Conservation (phyloP, 2,888 invertebrate genomes). For the Cerastoderma edule region DNA sequence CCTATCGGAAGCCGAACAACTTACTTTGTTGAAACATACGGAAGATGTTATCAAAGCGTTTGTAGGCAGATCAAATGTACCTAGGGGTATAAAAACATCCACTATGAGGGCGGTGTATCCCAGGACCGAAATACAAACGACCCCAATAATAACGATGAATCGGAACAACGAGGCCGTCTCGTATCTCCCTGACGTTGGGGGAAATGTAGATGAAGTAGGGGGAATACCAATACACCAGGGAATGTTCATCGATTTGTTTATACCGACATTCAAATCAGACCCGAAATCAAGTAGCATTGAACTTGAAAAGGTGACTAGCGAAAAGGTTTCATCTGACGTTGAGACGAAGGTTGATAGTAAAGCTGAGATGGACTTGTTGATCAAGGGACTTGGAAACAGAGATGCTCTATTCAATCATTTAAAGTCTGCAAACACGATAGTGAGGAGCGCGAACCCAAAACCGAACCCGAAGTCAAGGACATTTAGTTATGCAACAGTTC, state of each 20-base stretch:
- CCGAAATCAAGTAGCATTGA: background rate
- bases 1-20: too few species aligned
- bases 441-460: background rate
- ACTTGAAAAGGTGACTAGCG: background rate
- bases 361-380: background rate
- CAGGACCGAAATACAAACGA: background rate
- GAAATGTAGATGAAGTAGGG: slow-evolving; percentile 10
- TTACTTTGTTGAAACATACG: too few species aligned
- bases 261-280: slow-evolving; percentile 5
- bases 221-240: slow-evolving; percentile 26
- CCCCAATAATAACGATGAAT: background rate
- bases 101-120: background rate
- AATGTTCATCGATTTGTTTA: slow-evolving; percentile 10
- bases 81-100: background rate
- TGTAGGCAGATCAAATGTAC: too few species aligned
- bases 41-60: too few species aligned
- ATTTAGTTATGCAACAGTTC: too few species aligned
- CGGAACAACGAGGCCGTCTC: background rate
- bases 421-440: background rate
- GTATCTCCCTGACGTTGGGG: slow-evolving; percentile 11
- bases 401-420: background rate
- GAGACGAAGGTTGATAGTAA: background rate
- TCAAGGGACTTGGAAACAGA: background rate
- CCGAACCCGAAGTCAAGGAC: too few species aligned
- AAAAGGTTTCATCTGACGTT: background rate